Conservation (phyloP, 2,888 invertebrate genomes). For the Bellardia pandia region DNA sequence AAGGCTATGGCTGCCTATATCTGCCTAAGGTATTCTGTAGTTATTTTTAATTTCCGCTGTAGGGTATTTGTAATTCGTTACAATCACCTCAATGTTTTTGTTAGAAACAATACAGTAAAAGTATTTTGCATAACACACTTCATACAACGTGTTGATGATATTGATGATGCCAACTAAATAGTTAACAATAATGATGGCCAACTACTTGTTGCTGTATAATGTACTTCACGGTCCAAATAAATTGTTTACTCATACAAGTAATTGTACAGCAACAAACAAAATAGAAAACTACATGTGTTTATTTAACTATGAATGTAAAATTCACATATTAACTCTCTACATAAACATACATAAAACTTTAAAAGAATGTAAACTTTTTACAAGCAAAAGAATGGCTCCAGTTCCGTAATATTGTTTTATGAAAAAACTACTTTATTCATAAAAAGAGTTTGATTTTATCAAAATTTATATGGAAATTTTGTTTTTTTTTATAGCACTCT, state of each 20-base stretch:
- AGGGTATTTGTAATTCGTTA: neutral
- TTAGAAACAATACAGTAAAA: neutral
- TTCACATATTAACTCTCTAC: neutral
- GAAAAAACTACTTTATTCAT: too few species aligned
- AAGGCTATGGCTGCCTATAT: too few species aligned
- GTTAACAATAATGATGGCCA: constrained; percentile 44
- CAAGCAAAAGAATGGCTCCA: neutral
- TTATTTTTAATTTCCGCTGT: neutral
- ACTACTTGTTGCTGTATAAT: constrained; percentile 24
- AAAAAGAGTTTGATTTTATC: too few species aligned
- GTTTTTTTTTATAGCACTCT: neutral
- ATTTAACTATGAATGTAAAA: constrained; percentile 14
- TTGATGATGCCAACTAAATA: constrained; percentile 23
- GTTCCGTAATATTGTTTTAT: too few species aligned
- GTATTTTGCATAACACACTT: neutral
- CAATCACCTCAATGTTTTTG: neutral
- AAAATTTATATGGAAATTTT: neutral
- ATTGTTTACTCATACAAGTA: constrained; percentile 23
- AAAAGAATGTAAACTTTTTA: constrained; percentile 11
- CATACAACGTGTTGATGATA: neutral
- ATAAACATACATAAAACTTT: neutral
- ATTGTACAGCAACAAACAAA: neutral
- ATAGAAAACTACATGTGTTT: constrained; percentile 1
- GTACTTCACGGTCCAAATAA: constrained; percentile 64
- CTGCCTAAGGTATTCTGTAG: too few species aligned